Evolutionary conservation across 2,113 vertebrate genomes (phyloP), one percentile per base, ranked within the genome.

Genomic region (Galemys pyrenaicus): DNA sequence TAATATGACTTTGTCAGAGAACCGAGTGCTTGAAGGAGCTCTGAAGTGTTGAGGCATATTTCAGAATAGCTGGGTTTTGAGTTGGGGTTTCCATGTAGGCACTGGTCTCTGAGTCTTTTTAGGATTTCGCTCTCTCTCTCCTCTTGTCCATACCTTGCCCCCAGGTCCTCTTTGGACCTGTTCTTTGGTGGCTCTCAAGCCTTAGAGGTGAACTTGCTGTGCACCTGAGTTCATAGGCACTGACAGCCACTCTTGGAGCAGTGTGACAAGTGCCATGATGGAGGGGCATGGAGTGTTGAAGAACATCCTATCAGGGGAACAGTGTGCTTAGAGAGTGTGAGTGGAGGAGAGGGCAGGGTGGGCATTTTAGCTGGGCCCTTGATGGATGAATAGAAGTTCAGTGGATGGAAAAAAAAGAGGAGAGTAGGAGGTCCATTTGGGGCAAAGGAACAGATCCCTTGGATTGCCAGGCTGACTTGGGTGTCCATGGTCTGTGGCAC

Each of bases 21-120:
- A 39, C 79, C n/a, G 20, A 49, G 6, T 24, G 37, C 87, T 84
- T 71, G 54, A 32, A 49, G 75, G 65, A 68, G 67, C 32, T 39
- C 22, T 35, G 73, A 77, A 94, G 20, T 22, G 71, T 84, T 24
- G 70, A 83, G 54, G 60, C 15, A 11, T 82, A 60, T 70, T 80
- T 90, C 62, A 32, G 49, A 82, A 35, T 62, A 15, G 44, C 12
- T 80, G 71, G 44, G 41, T 95, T 95, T 87, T 46, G 70, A 73
- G 37, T 84, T 83, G 0, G 0, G 58, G 49, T 88, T 91, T 81
- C 78, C 49, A 60, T 5, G 4, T 15, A 62, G 44, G 51, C 71
- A 8, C 73, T 84, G 16, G 60, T 64, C 39, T 28, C 62, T 35
- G 26, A 91, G 62, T 35, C 41, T 26, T 77, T 35, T 74, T 19